Percentiles rank a stretch among this genome's conserved stretches.
phyloP scores from a whole-genome alignment of 1,140 invertebrate species.

The Heliconius himera region DNA sequence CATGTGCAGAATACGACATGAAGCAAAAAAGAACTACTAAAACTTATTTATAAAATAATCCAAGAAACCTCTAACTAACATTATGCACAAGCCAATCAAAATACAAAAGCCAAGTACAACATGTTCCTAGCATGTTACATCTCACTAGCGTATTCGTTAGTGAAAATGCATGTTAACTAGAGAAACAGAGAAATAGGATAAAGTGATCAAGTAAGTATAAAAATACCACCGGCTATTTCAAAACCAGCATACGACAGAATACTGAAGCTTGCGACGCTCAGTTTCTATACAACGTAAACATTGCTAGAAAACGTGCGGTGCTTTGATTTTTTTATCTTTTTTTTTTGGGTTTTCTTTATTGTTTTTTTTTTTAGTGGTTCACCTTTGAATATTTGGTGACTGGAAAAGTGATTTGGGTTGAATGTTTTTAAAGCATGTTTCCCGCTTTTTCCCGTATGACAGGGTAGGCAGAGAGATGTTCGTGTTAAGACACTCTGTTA shows the following conservation, averaged over 20 bases:
- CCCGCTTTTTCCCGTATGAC: no score
- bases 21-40: no score
- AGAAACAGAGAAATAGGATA: constrained; percentile 41
- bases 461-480: no score
- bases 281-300: constrained; percentile 75
- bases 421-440: not conserved
- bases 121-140: not conserved
- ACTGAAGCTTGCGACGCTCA: constrained; percentile 56
- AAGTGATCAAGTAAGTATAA: constrained; percentile 45
- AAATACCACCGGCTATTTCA: constrained; percentile 60
- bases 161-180: constrained; percentile 34
- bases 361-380: constrained; percentile 41
- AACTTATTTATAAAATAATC: not conserved
- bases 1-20: no score
- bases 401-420: not conserved
- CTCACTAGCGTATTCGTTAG: constrained; percentile 26
- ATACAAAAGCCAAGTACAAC: not conserved
- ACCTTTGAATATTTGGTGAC: not conserved
- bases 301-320: constrained; percentile 48
- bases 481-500: no score
- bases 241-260: constrained; percentile 45
- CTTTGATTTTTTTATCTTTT: constrained; percentile 44
- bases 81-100: not conserved
- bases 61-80: not conserved
- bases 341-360: constrained; percentile 25